Percentiles rank a stretch among this genome's conserved stretches.
Evolutionary conservation across 1,140 invertebrate species (phyloP).

Genomic region (Saxidomus purpurata): DNA sequence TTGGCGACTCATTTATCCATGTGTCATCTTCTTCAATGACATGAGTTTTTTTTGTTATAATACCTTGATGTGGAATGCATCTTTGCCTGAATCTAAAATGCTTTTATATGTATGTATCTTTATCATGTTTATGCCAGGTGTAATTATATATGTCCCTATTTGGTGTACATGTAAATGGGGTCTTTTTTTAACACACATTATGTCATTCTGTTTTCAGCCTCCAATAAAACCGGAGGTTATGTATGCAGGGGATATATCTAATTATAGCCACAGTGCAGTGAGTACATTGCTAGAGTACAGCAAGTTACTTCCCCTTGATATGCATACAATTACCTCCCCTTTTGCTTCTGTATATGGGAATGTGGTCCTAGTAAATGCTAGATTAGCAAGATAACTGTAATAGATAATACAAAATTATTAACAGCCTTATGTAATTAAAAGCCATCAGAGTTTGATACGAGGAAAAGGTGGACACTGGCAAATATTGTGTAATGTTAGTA

Average conservation of each 20-base stretch:
- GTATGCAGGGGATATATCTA: conserved; percentile 96
- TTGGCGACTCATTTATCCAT: too few relatives aligned
- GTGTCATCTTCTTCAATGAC: too few relatives aligned
- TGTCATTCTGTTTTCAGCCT: conserved; percentile 89
- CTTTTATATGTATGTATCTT: too few relatives aligned
- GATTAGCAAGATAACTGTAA: conserved; percentile 19
- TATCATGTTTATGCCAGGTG: too few relatives aligned
- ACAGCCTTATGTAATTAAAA: not conserved
- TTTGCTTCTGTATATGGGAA: conserved; percentile 24
- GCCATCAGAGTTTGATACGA: too few relatives aligned
- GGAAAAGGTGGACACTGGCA: too few relatives aligned
- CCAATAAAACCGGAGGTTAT: conserved; percentile 96
- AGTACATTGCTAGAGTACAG: not conserved
- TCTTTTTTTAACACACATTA: not conserved
- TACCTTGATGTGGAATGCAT: too few relatives aligned
- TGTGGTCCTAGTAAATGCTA: conserved; percentile 38
- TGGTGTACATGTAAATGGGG: not conserved
- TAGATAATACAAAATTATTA: conserved; percentile 4
- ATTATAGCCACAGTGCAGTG: conserved; percentile 97
- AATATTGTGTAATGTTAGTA: too few relatives aligned
- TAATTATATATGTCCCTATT: not conserved
- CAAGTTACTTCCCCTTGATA: conserved; percentile 53
- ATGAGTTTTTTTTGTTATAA: too few relatives aligned
- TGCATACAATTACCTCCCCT: conserved; percentile 54
- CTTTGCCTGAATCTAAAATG: too few relatives aligned